Base-by-base conservation (phyloP, 2,113 vertebrate genomes). In the Muscicapa adusta region DNA sequence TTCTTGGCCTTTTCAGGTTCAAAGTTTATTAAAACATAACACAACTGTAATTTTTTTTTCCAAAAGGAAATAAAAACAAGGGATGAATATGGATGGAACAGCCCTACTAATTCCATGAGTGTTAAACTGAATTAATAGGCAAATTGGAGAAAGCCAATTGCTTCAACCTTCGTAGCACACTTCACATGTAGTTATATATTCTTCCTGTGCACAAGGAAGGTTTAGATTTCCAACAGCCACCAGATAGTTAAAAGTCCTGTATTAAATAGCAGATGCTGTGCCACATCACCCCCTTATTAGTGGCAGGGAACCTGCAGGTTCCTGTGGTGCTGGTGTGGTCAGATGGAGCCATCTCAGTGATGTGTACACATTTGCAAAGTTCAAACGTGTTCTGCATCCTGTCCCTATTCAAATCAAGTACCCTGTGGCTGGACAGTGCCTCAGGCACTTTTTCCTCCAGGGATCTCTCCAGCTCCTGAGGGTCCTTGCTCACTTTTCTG, bases 281-380 rank as follows among this genome's bases (percentile, higher is more conserved):
- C 45, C 24, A 79, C 45, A 40, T 79, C 75, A 93, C n/a, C 68
- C 67, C 57, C 85, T 89, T 75, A 96, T 93, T 89, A 85, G 18
- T n/a, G 57, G 56, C 34, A 0, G 0, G 60, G 60, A 73, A 26
- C 31, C 53, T 71, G 71, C 29, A 54, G 56, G 42, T 60, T 91
- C 38, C 63, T 1, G 5, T 23, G 70, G 73, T 0, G 0, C 68
- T 63, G 51, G 47, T 91, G 73, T 2, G 1, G 47, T 50, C 80
- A 71, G 63, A 29, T 71, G 57, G 73, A 91, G 43, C 34, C 63
- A 33, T 26, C 68, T 86, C 80, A 62, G 68, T 3, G 1, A 33
- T 51, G 14, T 19, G 29, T n/a, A 60, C 48, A 23, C 42, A 85
- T 93, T 85, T 82, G 75, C 82, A 88, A 90, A 91, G 16, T 34